Percentiles rank a stretch among this genome's conserved stretches.
Conservation (phyloP, 2,113 vertebrate genomes). For the Philantomba maxwellii region DNA sequence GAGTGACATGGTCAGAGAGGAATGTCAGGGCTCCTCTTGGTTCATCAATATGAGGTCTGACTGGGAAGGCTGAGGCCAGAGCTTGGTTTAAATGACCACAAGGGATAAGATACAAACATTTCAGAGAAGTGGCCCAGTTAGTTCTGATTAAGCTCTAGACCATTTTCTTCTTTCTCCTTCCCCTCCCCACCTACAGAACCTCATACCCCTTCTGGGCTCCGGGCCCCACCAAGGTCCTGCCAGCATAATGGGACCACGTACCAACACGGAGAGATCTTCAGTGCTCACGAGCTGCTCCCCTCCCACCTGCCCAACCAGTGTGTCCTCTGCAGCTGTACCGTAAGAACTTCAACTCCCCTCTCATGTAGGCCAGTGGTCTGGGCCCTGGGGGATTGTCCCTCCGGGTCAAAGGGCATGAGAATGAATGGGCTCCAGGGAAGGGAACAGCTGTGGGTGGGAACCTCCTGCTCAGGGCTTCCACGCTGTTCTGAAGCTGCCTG, state of each 20-base stretch:
- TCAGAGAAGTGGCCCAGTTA: neutral
- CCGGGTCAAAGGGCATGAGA: neutral
- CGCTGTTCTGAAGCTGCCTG: neutral
- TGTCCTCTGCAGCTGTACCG: conserved; percentile 93
- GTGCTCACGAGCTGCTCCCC: conserved; percentile 86
- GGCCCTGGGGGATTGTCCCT: neutral
- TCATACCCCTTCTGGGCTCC: conserved; percentile 86
- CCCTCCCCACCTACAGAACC: conserved; percentile 75
- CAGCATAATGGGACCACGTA: conserved; percentile 89
- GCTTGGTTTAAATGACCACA: neutral
- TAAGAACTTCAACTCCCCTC: conserved; percentile 70
- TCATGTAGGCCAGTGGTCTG: neutral
- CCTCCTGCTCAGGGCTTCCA: neutral
- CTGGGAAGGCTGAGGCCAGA: neutral
- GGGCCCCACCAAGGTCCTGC: conserved; percentile 84
- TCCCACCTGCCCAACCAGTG: conserved; percentile 90
- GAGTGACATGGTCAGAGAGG: neutral
- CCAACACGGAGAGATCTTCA: conserved; percentile 92
- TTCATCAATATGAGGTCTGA: neutral
- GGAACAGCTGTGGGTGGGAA: neutral
- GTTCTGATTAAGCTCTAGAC: neutral
- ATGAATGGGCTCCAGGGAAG: neutral
- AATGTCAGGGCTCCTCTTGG: neutral
- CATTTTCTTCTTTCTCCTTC: neutral
- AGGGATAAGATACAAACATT: neutral